Percentiles rank a stretch among this genome's conserved stretches.
These are phyloP conservation scores for Boloria selene DNA, from an alignment of 2,888 invertebrate species.

Conservation along the genomic window DNA sequence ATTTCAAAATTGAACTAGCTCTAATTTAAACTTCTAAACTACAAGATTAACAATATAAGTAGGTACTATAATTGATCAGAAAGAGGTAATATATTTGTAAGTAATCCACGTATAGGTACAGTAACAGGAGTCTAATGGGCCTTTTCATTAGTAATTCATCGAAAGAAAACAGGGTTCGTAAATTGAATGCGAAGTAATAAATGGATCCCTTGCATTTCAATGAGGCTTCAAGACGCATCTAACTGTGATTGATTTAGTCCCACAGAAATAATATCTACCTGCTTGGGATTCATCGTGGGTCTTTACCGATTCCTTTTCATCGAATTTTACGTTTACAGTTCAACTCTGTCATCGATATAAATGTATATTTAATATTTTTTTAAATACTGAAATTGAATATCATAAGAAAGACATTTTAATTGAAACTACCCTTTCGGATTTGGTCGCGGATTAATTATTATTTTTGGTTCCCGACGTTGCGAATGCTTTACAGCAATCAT, in stretches of 20 bases:
- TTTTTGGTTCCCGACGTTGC: no score
- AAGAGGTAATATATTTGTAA: background rate
- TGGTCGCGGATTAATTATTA: no score
- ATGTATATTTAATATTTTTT: background rate
- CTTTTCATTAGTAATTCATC: conserved; percentile 47
- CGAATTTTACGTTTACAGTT: conserved; percentile 57
- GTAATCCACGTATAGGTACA: background rate
- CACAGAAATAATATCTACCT: conserved; percentile 64
- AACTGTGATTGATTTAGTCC: conserved; percentile 68
- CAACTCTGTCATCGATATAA: conserved; percentile 28
- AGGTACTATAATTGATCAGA: background rate
- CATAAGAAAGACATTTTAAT: no score
- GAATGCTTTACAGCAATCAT: no score
- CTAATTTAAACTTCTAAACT: no score
- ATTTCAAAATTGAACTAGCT: no score
- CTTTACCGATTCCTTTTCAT: conserved; percentile 57
- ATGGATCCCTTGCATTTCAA: conserved; percentile 60
- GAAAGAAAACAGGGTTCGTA: conserved; percentile 55
- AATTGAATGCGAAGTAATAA: conserved; percentile 72
- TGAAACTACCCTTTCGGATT: no score
- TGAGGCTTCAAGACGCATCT: conserved; percentile 52
- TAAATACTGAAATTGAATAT: background rate
- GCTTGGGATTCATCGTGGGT: conserved; percentile 63
- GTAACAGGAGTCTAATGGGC: conserved; percentile 34
- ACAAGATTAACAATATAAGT: no score